phyloP scores from a whole-genome alignment of 2,113 vertebrate genomes.

The Camelus dromedarius region DNA sequence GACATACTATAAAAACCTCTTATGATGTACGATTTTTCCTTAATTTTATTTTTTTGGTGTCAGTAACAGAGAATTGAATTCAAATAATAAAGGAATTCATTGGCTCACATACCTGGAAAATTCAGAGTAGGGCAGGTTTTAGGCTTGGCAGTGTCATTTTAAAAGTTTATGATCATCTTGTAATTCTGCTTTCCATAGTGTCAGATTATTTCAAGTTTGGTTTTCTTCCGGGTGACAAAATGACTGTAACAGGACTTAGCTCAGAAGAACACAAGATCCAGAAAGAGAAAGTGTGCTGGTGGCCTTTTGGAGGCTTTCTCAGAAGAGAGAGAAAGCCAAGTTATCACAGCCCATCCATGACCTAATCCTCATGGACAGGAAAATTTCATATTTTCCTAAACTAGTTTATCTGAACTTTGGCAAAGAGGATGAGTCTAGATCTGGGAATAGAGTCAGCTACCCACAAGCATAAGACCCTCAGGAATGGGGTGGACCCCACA shows the following conservation, averaged over 20 bases:
- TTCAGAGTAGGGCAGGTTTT: not conserved
- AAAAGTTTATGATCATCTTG: not conserved
- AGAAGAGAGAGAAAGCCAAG: not conserved
- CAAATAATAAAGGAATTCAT: not conserved
- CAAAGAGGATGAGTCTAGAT: not conserved
- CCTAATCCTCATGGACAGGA: not conserved
- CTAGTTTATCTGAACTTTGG: not conserved
- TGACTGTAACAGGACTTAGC: not conserved
- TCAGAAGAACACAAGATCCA: not conserved
- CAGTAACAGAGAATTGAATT: not conserved
- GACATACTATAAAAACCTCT: not conserved
- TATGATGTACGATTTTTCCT: not conserved
- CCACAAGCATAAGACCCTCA: not conserved
- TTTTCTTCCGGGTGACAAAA: constrained; percentile 27
- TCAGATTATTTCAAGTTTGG: constrained; percentile 33
- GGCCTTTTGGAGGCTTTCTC: not conserved
- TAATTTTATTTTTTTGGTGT: not conserved
- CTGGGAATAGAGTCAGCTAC: not conserved
- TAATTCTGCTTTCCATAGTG: not conserved
- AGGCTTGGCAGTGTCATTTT: not conserved
- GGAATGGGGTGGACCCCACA: not conserved
- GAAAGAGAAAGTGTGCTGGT: not conserved
- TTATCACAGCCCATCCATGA: not conserved
- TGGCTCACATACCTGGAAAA: not conserved
- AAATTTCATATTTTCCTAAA: not conserved